Evolutionary conservation across 1,140 invertebrate species (phyloP).

Genomic region (Cyclina sinensis): DNA sequence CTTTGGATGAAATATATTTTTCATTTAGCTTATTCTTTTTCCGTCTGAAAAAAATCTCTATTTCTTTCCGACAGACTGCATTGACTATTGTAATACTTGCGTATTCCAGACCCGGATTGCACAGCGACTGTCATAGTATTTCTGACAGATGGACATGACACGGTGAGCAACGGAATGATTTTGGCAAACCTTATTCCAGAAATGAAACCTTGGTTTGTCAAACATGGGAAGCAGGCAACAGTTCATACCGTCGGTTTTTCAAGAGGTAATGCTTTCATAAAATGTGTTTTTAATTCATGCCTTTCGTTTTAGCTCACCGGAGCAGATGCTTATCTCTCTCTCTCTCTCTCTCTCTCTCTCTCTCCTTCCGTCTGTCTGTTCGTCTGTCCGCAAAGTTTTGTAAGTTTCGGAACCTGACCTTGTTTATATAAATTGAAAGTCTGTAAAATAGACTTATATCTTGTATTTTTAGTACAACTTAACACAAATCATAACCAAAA

Average conservation of each 20-base stretch:
- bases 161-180: neutral
- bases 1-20: no score
- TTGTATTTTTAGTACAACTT: neutral
- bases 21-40: no score
- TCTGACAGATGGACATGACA: slow-evolving; percentile 69
- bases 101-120: slow-evolving; percentile 22
- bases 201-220: neutral
- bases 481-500: neutral
- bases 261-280: slow-evolving; percentile 9
- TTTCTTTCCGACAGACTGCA: no score
- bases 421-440: no score
- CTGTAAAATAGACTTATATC: no score
- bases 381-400: no score
- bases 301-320: no score
- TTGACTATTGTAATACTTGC: neutral
- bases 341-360: no score
- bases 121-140: slow-evolving; percentile 59
- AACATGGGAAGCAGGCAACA: neutral
- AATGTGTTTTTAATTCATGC: neutral
- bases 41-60: no score
- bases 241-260: slow-evolving; percentile 66
- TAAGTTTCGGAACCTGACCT: no score
- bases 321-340: no score
- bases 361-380: no score
- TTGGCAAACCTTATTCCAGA: neutral